Evolutionary conservation across 2,888 invertebrate genomes (phyloP).

Genomic region (Bugula neritina): DNA sequence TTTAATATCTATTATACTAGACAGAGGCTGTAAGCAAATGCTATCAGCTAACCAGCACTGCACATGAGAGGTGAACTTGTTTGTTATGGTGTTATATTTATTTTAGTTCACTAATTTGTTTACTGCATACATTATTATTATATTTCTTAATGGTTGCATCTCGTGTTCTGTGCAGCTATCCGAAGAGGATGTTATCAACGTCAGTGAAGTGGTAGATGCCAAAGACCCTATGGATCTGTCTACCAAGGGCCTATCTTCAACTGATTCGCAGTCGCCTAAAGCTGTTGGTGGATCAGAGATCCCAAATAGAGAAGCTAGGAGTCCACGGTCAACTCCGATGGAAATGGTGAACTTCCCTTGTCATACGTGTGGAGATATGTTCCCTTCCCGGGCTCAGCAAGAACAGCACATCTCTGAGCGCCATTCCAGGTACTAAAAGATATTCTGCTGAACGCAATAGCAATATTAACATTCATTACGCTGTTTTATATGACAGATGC

Average conservation of each 20-base stretch:
- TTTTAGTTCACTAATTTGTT: neutral
- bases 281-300: neutral
- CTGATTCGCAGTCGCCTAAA: neutral
- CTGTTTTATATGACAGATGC: no score
- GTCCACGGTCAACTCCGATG: neutral
- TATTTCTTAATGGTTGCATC: no score
- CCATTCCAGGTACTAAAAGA: constrained; percentile 16
- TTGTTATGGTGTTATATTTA: neutral
- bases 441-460: no score
- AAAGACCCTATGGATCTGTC: constrained; percentile 21
- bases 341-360: constrained; percentile 22
- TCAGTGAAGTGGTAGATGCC: neutral
- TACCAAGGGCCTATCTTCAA: neutral
- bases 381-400: neutral
- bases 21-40: no score
- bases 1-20: neutral
- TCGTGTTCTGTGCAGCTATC: neutral
- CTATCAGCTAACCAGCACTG: no score
- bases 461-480: no score
- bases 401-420: constrained; percentile 24
- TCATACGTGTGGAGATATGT: constrained; percentile 18
- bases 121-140: neutral
- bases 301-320: neutral
- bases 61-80: neutral
- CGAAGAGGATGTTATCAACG: neutral